Evolutionary conservation across 2,888 invertebrate species (phyloP).

Genomic region (Colostygia pectinataria): DNA sequence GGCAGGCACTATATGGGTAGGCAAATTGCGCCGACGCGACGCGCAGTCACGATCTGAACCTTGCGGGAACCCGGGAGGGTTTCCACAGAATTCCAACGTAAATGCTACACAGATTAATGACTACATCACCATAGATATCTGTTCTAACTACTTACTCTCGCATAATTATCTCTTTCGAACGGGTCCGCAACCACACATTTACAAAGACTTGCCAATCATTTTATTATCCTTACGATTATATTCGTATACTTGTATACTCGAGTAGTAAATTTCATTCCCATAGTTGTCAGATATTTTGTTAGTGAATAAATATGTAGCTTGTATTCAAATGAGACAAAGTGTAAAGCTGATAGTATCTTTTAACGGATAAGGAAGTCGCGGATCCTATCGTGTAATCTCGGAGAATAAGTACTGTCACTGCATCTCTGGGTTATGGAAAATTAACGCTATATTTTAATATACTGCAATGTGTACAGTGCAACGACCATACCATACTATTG

Average conservation of each 20-base stretch:
- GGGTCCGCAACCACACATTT: slow-evolving; percentile 10
- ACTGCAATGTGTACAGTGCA: slow-evolving; percentile 1
- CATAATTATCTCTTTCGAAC: slow-evolving; percentile 24
- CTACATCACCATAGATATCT: slow-evolving; percentile 55
- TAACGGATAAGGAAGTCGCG: slow-evolving; percentile 73
- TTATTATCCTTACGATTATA: slow-evolving; percentile 22
- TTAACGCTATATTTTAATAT: slow-evolving; percentile 35
- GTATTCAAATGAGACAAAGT: slow-evolving; percentile 75
- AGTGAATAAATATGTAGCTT: slow-evolving; percentile 57
- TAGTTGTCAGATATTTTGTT: slow-evolving; percentile 55
- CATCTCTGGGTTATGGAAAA: slow-evolving; percentile 52
- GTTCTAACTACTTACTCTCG: slow-evolving; percentile 35
- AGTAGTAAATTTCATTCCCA: slow-evolving; percentile 45
- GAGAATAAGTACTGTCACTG: slow-evolving; percentile 18
- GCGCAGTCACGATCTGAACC: slow-evolving; percentile 81
- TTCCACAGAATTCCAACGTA: slow-evolving; percentile 79
- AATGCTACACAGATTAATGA: slow-evolving; percentile 77
- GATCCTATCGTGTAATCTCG: slow-evolving; percentile 53
- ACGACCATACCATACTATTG: background rate
- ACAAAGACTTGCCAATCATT: slow-evolving; percentile 10
- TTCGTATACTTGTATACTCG: slow-evolving; percentile 35
- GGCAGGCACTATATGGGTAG: slow-evolving; percentile 79
- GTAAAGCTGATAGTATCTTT: slow-evolving; percentile 61
- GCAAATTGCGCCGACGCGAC: slow-evolving; percentile 80
- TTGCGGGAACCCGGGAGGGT: slow-evolving; percentile 77